Base-by-base conservation (phyloP, 2,797 vertebrate species). In the Gastrophryne carolinensis region DNA sequence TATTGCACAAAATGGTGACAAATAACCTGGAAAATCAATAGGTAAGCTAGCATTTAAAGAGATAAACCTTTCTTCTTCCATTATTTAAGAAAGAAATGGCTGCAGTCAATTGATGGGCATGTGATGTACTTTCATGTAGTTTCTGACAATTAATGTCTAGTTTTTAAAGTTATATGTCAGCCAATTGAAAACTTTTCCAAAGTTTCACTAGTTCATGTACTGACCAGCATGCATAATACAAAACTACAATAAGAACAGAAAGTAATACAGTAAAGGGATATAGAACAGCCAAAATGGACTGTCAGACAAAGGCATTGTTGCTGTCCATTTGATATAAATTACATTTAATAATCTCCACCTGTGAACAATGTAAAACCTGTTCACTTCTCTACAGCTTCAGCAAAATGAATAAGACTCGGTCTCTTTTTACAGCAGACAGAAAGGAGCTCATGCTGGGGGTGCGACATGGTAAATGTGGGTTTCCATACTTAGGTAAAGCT, bases 331-430 rank as follows among this genome's bases (percentile, higher is more conserved):
- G 23, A 68, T 50, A 68, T 60, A 37, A 75, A 68, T 69, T 75
- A n/a, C 35, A 62, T 69, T 41, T 75, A 52, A 52, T 60, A 62
- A 75, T 62, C 35, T 41, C 29, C 62, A 49, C 44, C 56, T 61
- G 73, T 37, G 71, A 68, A 60, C 44, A 23, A 69, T 54, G 19
- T 75, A 70, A 76, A 63, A 27, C 13, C 21, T 71, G 32, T 37
- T 21, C 47, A 53, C 58, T 23, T 37, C 27, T 53, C 13, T 5
- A 44, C 17, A 34, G 35, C 30, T 64, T 71, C 49, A 71, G 49
- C 56, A 77, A 49, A 64, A 64, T 77, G 35, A 64, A 71, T 77
- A 54, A 70, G 24, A 19, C 26, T 49, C 34, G 34, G 58, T 64
- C 23, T 64, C 49, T 17, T 56, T 56, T 23, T 52, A 50, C 67